Base-by-base conservation (phyloP, 64 coral and sea anemone species). In the Montipora capricornis region DNA sequence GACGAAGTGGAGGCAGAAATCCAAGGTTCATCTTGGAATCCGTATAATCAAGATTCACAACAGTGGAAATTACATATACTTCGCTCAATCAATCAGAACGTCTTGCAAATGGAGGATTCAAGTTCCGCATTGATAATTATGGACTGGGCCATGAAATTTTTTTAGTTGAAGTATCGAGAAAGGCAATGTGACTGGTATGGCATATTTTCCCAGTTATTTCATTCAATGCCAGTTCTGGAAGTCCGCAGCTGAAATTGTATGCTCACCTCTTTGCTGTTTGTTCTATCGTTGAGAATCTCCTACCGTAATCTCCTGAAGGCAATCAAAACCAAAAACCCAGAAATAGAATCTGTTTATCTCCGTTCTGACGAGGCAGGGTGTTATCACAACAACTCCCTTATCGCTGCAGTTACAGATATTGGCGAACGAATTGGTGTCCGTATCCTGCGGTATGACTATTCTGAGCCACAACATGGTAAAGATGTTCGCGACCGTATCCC, bases 161-260 rank as follows among this genome's bases (percentile, higher is more conserved):
- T 52, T 2, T 2, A n/a, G 57, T 10, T 89, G 37, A 89, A 79
- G 74, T 90, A 78, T 55, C 75, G 88, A 24, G 71, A 90, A 51
- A 90, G 78, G 55, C 88, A 90, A 60, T 78, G 70, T 45, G 88
- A 90, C n/a, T 90, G 88, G 75, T 90, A 44, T 44, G 75, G 52
- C 74, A 55, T 60, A 76, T 87, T 46, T 68, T 26, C 68, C 50
- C 62, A 13, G 44, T 73, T 26, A 59, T 89, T 52, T 49, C 80
- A 83, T 88, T 82, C 9, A 88, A 88, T 75, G 47, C 20, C 44
- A 58, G 73, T 48, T 87, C 83, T 45, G 64, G 57, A 68, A 37
- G 45, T 22, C 47, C 11, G 47, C 3, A 89, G 57, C n/a, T 89
- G 53, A 88, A 51, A 58, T 88, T 70, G 22, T 88, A 88, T 77